A percentile compares a stretch with the other conserved stretches of the same genome.
Evolutionary conservation across 2,888 invertebrate genomes (phyloP).

Genomic region (Diachrysia chrysitis): DNA sequence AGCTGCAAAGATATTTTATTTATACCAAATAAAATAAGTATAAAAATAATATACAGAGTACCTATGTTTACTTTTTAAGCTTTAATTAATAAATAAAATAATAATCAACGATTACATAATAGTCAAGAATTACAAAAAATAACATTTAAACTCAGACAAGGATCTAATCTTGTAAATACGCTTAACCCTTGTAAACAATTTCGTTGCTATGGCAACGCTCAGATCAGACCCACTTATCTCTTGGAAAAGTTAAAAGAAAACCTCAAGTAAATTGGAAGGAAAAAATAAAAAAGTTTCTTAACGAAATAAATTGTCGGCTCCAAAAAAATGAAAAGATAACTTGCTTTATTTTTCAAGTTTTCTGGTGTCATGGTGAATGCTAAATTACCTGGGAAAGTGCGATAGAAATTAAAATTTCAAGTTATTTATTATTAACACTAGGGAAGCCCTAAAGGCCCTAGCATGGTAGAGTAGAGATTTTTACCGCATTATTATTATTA

Average conservation of each 20-base stretch:
- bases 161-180: slow-evolving; percentile 3
- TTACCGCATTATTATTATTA: too few relatives aligned
- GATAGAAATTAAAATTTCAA: slow-evolving; percentile 4
- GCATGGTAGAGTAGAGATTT: too few relatives aligned
- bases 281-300: background rate
- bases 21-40: too few relatives aligned
- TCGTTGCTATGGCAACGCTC: slow-evolving; percentile 7
- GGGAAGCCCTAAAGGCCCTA: too few relatives aligned
- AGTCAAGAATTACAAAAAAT: background rate
- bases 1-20: too few relatives aligned
- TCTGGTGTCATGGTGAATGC: background rate
- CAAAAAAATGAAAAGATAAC: slow-evolving; percentile 26
- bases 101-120: background rate
- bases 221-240: slow-evolving; percentile 3
- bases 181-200: slow-evolving; percentile 2
- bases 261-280: slow-evolving; percentile 3
- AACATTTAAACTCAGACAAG: background rate
- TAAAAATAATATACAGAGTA: too few relatives aligned
- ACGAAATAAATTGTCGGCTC: slow-evolving; percentile 4
- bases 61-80: too few relatives aligned
- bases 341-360: slow-evolving; percentile 4
- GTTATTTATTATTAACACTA: slow-evolving; percentile 11
- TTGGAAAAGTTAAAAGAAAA: slow-evolving; percentile 3
- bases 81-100: background rate
- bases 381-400: slow-evolving; percentile 2